Percentiles rank a stretch among this genome's conserved stretches.
These are phyloP conservation scores for Mus pahari DNA, from an alignment of 2,113 vertebrate genomes.

Conservation along the genomic window DNA sequence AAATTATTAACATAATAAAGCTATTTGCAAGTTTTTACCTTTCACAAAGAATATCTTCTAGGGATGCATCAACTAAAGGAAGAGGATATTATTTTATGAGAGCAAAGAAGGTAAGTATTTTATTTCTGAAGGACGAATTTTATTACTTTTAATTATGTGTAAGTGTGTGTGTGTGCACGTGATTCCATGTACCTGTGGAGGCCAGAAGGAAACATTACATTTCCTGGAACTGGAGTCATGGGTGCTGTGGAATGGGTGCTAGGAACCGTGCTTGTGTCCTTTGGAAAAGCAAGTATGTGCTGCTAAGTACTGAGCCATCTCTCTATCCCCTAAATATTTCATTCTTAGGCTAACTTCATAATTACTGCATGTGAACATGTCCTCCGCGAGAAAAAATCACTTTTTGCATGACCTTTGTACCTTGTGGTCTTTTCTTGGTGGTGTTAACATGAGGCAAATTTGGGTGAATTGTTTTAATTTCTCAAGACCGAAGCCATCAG, in stretches of 20 bases:
- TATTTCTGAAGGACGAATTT: neutral
- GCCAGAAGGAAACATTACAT: neutral
- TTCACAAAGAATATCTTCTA: constrained; percentile 6
- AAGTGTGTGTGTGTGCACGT: neutral
- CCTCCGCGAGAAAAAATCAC: constrained; percentile 56
- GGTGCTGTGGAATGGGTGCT: neutral
- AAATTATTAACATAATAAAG: neutral
- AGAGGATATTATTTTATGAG: neutral
- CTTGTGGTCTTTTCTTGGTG: constrained; percentile 66
- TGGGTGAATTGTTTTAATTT: constrained; percentile 55
- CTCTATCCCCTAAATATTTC: neutral
- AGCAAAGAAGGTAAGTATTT: constrained; percentile 42
- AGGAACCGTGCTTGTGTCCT: neutral
- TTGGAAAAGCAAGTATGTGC: neutral
- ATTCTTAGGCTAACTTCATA: constrained; percentile 26
- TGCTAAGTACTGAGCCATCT: neutral
- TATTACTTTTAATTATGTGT: neutral
- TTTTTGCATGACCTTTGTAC: constrained; percentile 49
- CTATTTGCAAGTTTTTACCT: constrained; percentile 30
- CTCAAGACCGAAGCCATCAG: constrained; percentile 27
- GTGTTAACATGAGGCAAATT: constrained; percentile 41
- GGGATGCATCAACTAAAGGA: neutral
- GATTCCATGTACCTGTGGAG: neutral
- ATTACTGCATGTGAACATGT: constrained; percentile 6
- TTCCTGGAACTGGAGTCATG: neutral